Base-by-base conservation (phyloP, 2,797 vertebrate genomes). In the Poecilia wingei region DNA sequence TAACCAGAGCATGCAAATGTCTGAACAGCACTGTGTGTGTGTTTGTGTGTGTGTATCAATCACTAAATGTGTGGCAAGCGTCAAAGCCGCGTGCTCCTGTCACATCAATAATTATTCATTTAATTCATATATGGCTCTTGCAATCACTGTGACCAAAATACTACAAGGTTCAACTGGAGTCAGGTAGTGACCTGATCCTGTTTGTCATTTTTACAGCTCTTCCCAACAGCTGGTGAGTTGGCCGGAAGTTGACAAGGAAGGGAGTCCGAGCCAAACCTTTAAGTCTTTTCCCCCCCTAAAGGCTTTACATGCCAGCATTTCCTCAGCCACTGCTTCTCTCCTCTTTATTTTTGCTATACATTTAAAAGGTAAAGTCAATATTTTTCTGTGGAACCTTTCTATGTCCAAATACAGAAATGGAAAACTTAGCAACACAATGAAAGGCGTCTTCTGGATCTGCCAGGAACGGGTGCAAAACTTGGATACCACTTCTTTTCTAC, bases 401-500 rank as follows among this genome's bases (percentile, higher is more conserved):
- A 6, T 22, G 49, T 36, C 31, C 20, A 55, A n/a, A 16, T 41
- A 13, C 39, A 20, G 1, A 41, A 2, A 49, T 25, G 4, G 28
- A 53, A 47, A 47, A 33, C 33, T 64, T 33, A 64, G 4, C 28
- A 46, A 46, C 22, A 47, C 22, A 20, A 20, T 10, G 46, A 6
- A 49, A 10, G 18, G 18, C 9, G 22, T 33, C 16, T n/a, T n/a
- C n/a, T n/a, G 1, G 14, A 3, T 72, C 46, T 4, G 28, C 51
- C 9, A n/a, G 47, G 31, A 36, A 51, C 1, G 31, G 31, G 3
- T 36, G 71, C 16, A 20, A 73, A 51, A 55, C 49, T 41, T 72
- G 46, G 31, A 22, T 33, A 73, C 47, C 55, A 41, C 61, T 81
- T 20, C 76, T 36, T 72, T 79, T 94, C 33, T 90, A 99, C 98